Evolutionary conservation across 1,140 invertebrate genomes (phyloP).

Genomic region (Nomia melanderi): DNA sequence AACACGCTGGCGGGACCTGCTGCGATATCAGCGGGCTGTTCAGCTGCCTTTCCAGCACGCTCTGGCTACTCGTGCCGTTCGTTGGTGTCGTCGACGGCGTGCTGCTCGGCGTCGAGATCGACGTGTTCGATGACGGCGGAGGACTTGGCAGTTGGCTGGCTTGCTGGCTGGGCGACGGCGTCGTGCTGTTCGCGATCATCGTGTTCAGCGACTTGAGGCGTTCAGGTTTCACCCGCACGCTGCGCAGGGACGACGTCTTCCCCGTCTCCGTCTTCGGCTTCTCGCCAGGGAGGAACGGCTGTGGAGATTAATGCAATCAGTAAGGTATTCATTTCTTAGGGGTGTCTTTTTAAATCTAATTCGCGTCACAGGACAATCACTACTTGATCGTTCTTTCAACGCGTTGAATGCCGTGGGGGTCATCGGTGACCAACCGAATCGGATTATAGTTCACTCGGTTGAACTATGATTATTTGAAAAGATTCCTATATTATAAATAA

Average conservation of each 20-base stretch:
- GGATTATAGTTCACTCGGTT: too few relatives aligned
- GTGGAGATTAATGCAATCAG: slow-evolving; percentile 14
- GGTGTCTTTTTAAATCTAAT: too few relatives aligned
- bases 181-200: slow-evolving; percentile 73
- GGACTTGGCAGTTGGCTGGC: slow-evolving; percentile 72
- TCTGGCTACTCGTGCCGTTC: slow-evolving; percentile 64
- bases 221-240: slow-evolving; percentile 84
- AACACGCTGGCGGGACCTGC: slow-evolving; percentile 71
- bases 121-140: slow-evolving; percentile 73
- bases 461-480: too few relatives aligned
- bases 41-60: slow-evolving; percentile 76
- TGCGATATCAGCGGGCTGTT: slow-evolving; percentile 77
- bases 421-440: too few relatives aligned
- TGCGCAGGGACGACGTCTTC: slow-evolving; percentile 82
- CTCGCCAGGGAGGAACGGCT: slow-evolving; percentile 75
- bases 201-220: slow-evolving; percentile 79
- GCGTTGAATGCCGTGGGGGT: too few relatives aligned
- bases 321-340: too few relatives aligned
- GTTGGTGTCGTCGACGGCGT: slow-evolving; percentile 74
- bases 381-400: too few relatives aligned
- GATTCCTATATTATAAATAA: too few relatives aligned
- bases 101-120: slow-evolving; percentile 71
- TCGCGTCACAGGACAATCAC: too few relatives aligned
- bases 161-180: slow-evolving; percentile 58
- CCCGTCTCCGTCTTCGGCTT: slow-evolving; percentile 80